Evolutionary conservation across 2,797 vertebrate species (phyloP).

Genomic region (Acrossocheilus wenchowensis): DNA sequence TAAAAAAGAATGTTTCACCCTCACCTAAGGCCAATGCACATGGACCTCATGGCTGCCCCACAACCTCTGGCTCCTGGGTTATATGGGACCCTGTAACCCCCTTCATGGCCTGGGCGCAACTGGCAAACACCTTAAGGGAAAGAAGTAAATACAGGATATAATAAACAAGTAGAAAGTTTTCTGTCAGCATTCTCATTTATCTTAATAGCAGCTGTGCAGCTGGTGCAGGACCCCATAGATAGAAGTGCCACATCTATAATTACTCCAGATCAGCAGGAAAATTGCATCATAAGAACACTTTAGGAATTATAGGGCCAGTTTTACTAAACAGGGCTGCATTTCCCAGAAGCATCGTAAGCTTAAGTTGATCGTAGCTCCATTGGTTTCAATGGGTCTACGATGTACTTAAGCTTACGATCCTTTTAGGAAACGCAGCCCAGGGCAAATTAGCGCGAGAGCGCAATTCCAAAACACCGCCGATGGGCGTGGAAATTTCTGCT

Average conservation of each 20-base stretch:
- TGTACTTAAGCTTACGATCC: no score
- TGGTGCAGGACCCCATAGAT: no score
- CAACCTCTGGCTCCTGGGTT: slow-evolving; percentile 81
- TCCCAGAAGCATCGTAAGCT: no score
- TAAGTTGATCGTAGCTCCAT: no score
- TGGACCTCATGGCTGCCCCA: slow-evolving; percentile 87
- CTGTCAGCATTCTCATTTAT: not conserved
- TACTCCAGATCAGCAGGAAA: not conserved
- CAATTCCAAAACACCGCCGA: no score
- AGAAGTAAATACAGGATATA: slow-evolving; percentile 5
- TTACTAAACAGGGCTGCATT: no score
- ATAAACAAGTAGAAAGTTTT: not conserved
- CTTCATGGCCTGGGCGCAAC: slow-evolving; percentile 77
- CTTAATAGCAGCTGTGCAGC: no score
- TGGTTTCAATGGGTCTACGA: no score
- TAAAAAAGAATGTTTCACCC: not conserved
- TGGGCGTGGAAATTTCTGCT: no score
- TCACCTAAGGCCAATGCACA: slow-evolving; percentile 87
- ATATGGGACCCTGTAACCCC: slow-evolving; percentile 81
- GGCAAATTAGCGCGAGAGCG: no score
- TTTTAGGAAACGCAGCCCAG: no score
- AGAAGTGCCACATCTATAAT: not conserved
- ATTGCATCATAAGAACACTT: not conserved
- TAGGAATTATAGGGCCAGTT: not conserved
- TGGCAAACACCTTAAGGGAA: slow-evolving; percentile 77